A percentile compares a stretch with the other conserved stretches of the same genome.
phyloP scores from a whole-genome alignment of 2,888 invertebrate genomes.

The Eupithecia pulchellata region DNA sequence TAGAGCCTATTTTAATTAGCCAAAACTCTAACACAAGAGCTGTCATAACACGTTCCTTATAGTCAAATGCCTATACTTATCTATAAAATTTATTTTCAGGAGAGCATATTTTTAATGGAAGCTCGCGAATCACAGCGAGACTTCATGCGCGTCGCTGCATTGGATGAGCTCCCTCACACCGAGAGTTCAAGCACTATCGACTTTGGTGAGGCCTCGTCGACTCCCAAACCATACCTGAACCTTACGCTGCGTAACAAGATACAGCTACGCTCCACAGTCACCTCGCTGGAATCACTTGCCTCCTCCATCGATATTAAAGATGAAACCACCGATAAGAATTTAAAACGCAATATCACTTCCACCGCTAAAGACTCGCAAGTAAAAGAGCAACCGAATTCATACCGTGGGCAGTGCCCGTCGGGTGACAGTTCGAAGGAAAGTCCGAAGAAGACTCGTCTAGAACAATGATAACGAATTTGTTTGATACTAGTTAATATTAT shows the following conservation, averaged over 20 bases:
- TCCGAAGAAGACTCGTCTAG: slow-evolving; percentile 63
- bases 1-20: too few relatives aligned
- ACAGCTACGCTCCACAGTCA: slow-evolving; percentile 77
- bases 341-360: slow-evolving; percentile 63
- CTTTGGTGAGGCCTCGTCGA: slow-evolving; percentile 25
- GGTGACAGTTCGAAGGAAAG: slow-evolving; percentile 58
- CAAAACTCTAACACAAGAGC: too few relatives aligned
- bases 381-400: slow-evolving; percentile 66
- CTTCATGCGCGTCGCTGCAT: slow-evolving; percentile 74
- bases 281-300: slow-evolving; percentile 84
- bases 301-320: slow-evolving; percentile 67
- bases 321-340: slow-evolving; percentile 53
- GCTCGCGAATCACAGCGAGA: slow-evolving; percentile 90
- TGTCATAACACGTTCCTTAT: too few relatives aligned
- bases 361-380: slow-evolving; percentile 70
- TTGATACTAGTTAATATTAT: slow-evolving; percentile 14
- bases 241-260: slow-evolving; percentile 60
- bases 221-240: slow-evolving; percentile 58
- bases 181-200: slow-evolving; percentile 45
- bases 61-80: too few relatives aligned
- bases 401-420: slow-evolving; percentile 64
- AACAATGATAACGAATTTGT: slow-evolving; percentile 37
- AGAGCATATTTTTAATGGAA: slow-evolving; percentile 93
- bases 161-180: slow-evolving; percentile 54
- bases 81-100: slow-evolving; percentile 71